These are phyloP conservation scores for Busseola fusca DNA, from an alignment of 2,888 invertebrate genomes.

Conservation along the genomic window DNA sequence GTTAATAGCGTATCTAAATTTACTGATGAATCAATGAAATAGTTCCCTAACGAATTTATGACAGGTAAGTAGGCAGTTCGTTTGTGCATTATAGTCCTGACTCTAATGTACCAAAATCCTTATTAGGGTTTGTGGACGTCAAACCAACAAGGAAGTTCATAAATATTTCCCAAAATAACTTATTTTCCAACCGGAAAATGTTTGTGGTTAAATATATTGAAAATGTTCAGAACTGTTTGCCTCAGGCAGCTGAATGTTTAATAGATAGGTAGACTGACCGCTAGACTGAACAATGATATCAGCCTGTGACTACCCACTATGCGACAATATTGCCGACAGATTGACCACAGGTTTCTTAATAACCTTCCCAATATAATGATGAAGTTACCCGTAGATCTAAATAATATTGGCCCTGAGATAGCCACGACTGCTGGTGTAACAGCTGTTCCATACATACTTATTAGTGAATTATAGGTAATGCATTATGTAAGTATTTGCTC, in stretches of 20 bases:
- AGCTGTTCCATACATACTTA: neutral
- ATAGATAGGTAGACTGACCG: neutral
- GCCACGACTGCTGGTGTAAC: neutral
- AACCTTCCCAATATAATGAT: neutral
- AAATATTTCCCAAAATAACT: neutral
- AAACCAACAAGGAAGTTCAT: neutral
- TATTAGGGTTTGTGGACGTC: neutral
- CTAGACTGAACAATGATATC: conserved; percentile 13
- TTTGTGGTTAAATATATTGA: too few relatives aligned
- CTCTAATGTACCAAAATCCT: neutral
- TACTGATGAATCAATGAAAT: neutral
- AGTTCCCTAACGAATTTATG: neutral
- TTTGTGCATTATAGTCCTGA: too few relatives aligned
- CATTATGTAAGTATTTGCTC: neutral
- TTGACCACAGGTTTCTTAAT: neutral
- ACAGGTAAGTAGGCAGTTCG: too few relatives aligned
- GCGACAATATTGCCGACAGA: neutral
- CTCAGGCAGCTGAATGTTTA: neutral
- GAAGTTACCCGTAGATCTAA: neutral
- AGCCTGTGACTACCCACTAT: conserved; percentile 20
- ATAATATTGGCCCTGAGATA: conserved; percentile 1
- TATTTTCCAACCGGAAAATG: neutral
- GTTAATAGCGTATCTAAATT: neutral
- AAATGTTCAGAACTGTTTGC: neutral
- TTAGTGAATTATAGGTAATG: neutral